Evolutionary conservation across 2,888 invertebrate species (phyloP).

Genomic region (Lithophane semibrunnea): DNA sequence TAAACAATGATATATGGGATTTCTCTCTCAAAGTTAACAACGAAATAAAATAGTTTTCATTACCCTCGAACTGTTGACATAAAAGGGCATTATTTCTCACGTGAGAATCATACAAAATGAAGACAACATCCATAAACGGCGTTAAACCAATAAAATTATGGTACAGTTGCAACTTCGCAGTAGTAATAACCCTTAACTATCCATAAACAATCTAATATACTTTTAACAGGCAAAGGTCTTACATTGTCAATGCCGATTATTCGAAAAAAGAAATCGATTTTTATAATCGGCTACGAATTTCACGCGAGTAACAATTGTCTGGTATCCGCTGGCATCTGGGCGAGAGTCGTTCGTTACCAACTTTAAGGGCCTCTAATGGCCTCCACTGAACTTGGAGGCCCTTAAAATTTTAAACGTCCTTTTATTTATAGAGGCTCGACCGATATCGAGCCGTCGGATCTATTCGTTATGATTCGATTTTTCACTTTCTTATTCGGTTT

Average conservation of each 20-base stretch:
- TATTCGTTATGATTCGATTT: slow-evolving; percentile 82
- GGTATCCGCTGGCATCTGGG: slow-evolving; percentile 83
- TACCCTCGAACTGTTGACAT: slow-evolving; percentile 42
- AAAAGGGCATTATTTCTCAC: slow-evolving; percentile 39
- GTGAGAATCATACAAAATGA: slow-evolving; percentile 28
- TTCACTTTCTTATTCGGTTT: slow-evolving; percentile 62
- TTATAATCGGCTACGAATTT: slow-evolving; percentile 78
- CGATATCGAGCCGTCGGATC: slow-evolving; percentile 81
- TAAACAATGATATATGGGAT: slow-evolving; percentile 58
- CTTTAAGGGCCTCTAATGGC: slow-evolving; percentile 89
- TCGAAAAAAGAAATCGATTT: slow-evolving; percentile 71
- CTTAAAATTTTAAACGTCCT: slow-evolving; percentile 88
- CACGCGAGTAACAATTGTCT: slow-evolving; percentile 85
- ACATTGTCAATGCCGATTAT: slow-evolving; percentile 57
- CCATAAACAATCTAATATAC: slow-evolving; percentile 54
- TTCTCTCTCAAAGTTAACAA: slow-evolving; percentile 36
- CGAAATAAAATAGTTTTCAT: slow-evolving; percentile 49
- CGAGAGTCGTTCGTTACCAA: slow-evolving; percentile 80
- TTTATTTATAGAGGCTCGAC: slow-evolving; percentile 87
- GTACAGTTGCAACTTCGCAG: slow-evolving; percentile 12
- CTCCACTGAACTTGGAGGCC: slow-evolving; percentile 80
- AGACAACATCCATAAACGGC: slow-evolving; percentile 29
- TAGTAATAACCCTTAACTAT: slow-evolving; percentile 34
- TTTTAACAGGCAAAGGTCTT: slow-evolving; percentile 62
- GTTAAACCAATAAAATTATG: slow-evolving; percentile 14